These are phyloP conservation scores for Monodelphis domestica DNA, from an alignment of 2,797 vertebrate genomes.

Conservation along the genomic window DNA sequence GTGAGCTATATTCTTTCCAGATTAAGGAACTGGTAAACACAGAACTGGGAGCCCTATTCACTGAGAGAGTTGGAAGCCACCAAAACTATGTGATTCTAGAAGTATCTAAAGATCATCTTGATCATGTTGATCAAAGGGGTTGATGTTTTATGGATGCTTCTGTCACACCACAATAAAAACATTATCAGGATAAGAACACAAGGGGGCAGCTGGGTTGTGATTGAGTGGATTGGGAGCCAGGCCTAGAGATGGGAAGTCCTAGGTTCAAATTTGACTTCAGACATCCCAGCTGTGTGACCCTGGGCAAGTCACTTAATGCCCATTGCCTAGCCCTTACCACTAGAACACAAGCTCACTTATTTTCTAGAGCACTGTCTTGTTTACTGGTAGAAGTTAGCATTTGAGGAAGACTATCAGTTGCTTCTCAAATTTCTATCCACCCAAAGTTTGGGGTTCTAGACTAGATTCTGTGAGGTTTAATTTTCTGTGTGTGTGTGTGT, in stretches of 20 bases:
- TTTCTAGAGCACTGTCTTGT: constrained; percentile 16
- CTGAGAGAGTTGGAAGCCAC: not conserved
- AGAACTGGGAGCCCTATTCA: not conserved
- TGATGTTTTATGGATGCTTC: not conserved
- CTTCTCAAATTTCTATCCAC: not conserved
- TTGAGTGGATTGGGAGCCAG: no score
- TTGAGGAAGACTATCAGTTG: not conserved
- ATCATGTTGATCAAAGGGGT: not conserved
- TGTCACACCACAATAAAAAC: not conserved
- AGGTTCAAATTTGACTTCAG: no score
- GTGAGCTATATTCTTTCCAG: not conserved
- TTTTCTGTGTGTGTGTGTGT: no score
- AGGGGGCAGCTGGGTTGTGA: no score
- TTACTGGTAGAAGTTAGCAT: constrained; percentile 11
- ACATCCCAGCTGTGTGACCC: no score
- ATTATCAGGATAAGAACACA: no score
- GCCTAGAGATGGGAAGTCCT: no score
- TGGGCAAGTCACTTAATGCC: no score
- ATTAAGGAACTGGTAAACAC: not conserved
- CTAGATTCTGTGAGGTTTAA: constrained; percentile 24
- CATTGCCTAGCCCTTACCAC: no score
- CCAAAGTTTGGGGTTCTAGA: not conserved
- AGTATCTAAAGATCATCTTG: not conserved
- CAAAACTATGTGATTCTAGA: not conserved
- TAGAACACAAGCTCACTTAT: not conserved